Evolutionary conservation across 2,888 invertebrate species (phyloP).

Genomic region (Coelopa pilipes): DNA sequence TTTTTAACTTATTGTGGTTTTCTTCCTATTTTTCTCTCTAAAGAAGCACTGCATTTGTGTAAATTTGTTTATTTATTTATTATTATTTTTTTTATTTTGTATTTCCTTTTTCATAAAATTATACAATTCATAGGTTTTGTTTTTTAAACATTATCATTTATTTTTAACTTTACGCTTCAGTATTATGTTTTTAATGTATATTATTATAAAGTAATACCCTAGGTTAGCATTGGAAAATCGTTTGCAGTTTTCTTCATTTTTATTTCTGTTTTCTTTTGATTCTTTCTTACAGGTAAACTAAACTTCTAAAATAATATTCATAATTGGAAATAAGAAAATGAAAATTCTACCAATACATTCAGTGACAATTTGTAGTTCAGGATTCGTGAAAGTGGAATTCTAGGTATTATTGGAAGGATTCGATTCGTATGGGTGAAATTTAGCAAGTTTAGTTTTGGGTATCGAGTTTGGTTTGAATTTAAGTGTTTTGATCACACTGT

Average conservation of each 20-base stretch:
- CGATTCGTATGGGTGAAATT: background rate
- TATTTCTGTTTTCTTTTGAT: conserved; percentile 40
- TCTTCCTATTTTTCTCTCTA: conserved; percentile 40
- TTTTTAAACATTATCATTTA: conserved; percentile 13
- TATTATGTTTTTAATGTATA: too few relatives aligned
- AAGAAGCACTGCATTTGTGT: conserved; percentile 43
- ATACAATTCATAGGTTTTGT: conserved; percentile 41
- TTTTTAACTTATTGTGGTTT: conserved; percentile 20
- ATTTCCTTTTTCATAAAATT: conserved; percentile 31
- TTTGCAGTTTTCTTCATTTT: background rate
- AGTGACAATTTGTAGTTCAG: background rate
- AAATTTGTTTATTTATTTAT: conserved; percentile 38
- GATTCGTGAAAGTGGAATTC: conserved; percentile 19
- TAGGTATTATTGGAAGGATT: conserved; percentile 15
- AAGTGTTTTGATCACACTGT: too few relatives aligned
- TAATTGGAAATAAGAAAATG: conserved; percentile 46
- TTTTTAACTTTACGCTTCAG: too few relatives aligned
- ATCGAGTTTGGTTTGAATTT: too few relatives aligned
- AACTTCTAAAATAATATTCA: conserved; percentile 29
- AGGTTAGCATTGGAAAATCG: conserved; percentile 16
- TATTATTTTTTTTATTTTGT: conserved; percentile 33
- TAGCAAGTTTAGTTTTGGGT: too few relatives aligned
- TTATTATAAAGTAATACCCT: conserved; percentile 11
- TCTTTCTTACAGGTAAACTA: conserved; percentile 37
- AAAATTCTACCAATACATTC: conserved; percentile 51